A percentile compares a stretch with the other conserved stretches of the same genome.
These are phyloP conservation scores for Leptobrachium leishanense DNA, from an alignment of 2,113 vertebrate genomes.

Conservation along the genomic window DNA sequence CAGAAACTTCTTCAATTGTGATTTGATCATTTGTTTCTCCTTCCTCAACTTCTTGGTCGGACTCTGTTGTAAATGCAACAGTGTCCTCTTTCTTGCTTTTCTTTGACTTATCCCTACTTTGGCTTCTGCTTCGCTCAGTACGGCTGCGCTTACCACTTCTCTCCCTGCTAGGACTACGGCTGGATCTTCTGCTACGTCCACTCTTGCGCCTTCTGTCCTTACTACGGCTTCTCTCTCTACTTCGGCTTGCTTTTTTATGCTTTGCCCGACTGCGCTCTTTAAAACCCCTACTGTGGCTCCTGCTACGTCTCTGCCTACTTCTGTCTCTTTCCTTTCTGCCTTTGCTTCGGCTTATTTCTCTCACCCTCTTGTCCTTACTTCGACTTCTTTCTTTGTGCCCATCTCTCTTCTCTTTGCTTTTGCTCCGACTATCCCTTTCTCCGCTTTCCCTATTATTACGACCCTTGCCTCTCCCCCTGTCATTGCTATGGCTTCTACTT, in stretches of 20 bases:
- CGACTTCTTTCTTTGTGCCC: neutral
- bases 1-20: neutral
- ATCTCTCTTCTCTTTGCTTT: neutral
- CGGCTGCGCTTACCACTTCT: neutral
- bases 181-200: constrained; percentile 5
- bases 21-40: neutral
- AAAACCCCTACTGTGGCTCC: constrained; percentile 40
- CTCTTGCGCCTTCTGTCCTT: constrained; percentile 6
- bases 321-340: neutral
- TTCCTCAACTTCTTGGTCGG: constrained; percentile 29
- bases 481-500: neutral
- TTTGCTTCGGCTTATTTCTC: neutral
- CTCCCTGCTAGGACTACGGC: constrained; percentile 23
- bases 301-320: neutral
- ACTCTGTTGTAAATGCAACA: constrained; percentile 37
- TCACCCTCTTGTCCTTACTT: neutral
- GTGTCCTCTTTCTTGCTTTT: neutral
- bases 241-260: neutral
- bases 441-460: too few relatives aligned
- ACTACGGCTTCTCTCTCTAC: constrained; percentile 6
- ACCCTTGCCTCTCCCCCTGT: too few relatives aligned
- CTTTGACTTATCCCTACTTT: constrained; percentile 4
- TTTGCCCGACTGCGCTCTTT: neutral
- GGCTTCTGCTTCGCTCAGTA: neutral
- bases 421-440: neutral